phyloP scores from a whole-genome alignment of 92 coral and sea anemone species.

The Porites cylindrica region DNA sequence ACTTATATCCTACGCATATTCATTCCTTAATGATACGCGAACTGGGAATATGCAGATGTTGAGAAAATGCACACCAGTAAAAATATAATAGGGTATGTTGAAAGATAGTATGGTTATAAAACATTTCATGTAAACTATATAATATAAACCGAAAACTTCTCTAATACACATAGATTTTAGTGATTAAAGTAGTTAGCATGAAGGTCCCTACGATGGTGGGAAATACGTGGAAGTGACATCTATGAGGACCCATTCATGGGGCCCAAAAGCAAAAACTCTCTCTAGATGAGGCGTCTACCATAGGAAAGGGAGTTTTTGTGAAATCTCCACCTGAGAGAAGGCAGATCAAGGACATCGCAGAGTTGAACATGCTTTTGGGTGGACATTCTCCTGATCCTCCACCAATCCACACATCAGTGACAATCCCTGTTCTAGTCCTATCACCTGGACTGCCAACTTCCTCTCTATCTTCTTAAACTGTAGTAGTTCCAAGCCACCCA shows the following conservation, averaged over 20 bases:
- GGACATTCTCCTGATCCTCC: not conserved
- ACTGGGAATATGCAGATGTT: not conserved
- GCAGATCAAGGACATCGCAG: constrained; percentile 65
- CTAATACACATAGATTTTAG: not conserved
- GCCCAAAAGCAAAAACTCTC: not conserved
- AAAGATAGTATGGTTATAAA: constrained; percentile 2
- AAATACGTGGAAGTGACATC: constrained; percentile 33
- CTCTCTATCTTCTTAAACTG: not conserved
- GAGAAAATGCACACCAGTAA: not conserved
- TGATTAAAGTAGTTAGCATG: not conserved
- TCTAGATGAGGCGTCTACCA: constrained; percentile 42
- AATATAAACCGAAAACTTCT: not conserved
- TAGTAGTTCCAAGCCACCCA: not conserved
- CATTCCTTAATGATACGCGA: not conserved
- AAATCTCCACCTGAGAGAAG: constrained; percentile 76
- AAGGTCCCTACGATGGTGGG: not conserved
- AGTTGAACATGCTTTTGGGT: constrained; percentile 26
- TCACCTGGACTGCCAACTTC: not conserved
- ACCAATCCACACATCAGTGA: not conserved
- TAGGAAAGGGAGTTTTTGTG: constrained; percentile 49
- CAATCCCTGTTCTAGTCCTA: not conserved
- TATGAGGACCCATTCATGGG: not conserved
- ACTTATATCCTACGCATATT: not conserved
- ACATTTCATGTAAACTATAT: constrained; percentile 3
- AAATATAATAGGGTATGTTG: not conserved